Evolutionary conservation across 1,140 invertebrate species (phyloP).

Genomic region (Hyphantria cunea): DNA sequence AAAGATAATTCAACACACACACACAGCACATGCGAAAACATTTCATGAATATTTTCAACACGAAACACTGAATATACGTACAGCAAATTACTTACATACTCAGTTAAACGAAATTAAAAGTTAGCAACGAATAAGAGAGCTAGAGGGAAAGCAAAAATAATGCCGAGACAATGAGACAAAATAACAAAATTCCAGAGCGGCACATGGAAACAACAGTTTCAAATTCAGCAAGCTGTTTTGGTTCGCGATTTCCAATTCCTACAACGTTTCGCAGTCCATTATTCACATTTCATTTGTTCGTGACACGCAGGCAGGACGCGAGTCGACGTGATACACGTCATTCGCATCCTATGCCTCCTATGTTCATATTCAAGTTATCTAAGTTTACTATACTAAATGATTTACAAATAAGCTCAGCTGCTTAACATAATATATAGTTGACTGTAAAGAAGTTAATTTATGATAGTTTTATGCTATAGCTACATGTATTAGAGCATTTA

Average conservation of each 20-base stretch:
- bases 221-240: conserved; percentile 23
- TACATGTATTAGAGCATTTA: no score
- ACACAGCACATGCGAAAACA: no score
- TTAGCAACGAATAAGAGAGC: neutral
- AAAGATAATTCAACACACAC: no score
- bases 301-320: conserved; percentile 36
- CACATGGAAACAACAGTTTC: conserved; percentile 20
- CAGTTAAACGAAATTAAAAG: conserved; percentile 15
- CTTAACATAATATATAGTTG: no score
- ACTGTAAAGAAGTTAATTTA: no score
- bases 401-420: no score
- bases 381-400: no score
- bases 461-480: no score
- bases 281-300: conserved; percentile 56
- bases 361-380: neutral
- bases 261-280: conserved; percentile 49
- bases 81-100: conserved; percentile 14
- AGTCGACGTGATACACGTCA: conserved; percentile 7
- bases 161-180: conserved; percentile 11
- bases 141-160: conserved; percentile 9
- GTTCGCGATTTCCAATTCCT: conserved; percentile 41
- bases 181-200: conserved; percentile 18
- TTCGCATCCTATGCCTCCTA: conserved; percentile 1
- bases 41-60: no score
- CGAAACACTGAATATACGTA: neutral